Evolutionary conservation across 2,797 vertebrate species (phyloP), one percentile per base, ranked within the genome.

Genomic region (Rhinophrynus dorsalis): DNA sequence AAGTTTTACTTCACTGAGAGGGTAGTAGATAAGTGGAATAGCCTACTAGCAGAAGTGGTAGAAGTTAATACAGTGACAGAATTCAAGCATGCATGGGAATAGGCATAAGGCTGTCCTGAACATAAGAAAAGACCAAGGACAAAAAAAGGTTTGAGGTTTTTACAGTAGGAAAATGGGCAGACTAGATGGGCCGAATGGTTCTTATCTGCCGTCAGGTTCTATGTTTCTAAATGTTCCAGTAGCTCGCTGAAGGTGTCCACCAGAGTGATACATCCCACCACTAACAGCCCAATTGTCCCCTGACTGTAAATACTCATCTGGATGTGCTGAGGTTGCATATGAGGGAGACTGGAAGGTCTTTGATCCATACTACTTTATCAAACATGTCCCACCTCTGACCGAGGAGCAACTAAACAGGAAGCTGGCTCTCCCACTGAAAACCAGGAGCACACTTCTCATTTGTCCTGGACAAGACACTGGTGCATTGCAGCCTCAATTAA

Each of bases 321-420:
- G 92, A 57, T 94, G 95, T 2, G 90, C 94, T 44, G 95, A 98
- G 78, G 93, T 92, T 42, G 90, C 95, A 51, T 98, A 98, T 75
- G 96, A 98, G 78, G 96, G 98, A 81, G 96, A 99, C 85, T 99
- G 96, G 96, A 96, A 99, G 82, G 96, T 98, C 61, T 99, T 98
- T 92, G 96, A 99, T 85, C 96, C 96, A 68, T 99, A 99, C 78
- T 98, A 95, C 87, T 99, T 99, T 89, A 99, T 99, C 87, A 99
- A 99, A 74, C 97, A 99, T 2, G 96, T 99, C 63, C 97, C 97
- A 76, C 96, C 96, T 1, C 87, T 99, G 80, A 98, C 96, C 59
- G 97, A 99, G 83, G 97, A 99, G 81, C 97, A 99, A 76, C 94
- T 99, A 52, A 98, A 96, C 68, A 92, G 97, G 80, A 99, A 99